Base-by-base conservation (phyloP, 2,888 invertebrate genomes). In the Halictus quadricinctus region DNA sequence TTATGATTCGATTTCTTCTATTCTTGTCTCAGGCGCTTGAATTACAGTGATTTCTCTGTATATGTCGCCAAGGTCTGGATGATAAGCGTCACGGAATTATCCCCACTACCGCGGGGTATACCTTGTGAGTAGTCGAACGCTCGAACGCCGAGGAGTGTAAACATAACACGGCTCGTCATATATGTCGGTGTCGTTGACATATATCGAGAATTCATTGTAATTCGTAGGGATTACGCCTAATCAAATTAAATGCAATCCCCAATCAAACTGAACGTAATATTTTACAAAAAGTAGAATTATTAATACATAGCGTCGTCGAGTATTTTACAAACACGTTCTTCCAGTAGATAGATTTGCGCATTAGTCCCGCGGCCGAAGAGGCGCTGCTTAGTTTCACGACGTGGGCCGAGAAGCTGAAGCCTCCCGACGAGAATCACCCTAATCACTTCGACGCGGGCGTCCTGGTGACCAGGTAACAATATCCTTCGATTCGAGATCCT, bases 361-460 rank as follows among this genome's bases (percentile, higher is more conserved):
- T 96, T 46, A 95, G 93, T 86, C 92, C 93, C 29, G 92, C 96
- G 88, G 96, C 96, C 0, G 96, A 96, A 78, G 95, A 95, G 79
- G 96, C 96, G 0, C 92, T 97, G 79, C 94, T 94, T 4, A 96
- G 96, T 93, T 97, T 97, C 93, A 96, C 96, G 90, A 95, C 95
- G 84, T 97, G 97, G 96, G 96, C 96, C 88, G 92, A 95, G 69
- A 95, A 94, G 73, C 95, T 97, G 87, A 98, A 98, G 94, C 97
- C 97, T 1, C 95, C 95, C 46, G 96, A 97, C 90, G 97, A 97
- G 91, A 95, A 95, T 18, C 97, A 98, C 95, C 98, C 98, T 0
- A 97, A 97, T 92, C 98, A 98, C 92, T 98, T 97, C 93, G 98
- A 98, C 93, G 97, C 98, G 15, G 98, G 97, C 36, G 96, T 98